These are phyloP conservation scores for Daphoenositta chrysoptera DNA, from an alignment of 2,113 vertebrate genomes.

Conservation along the genomic window DNA sequence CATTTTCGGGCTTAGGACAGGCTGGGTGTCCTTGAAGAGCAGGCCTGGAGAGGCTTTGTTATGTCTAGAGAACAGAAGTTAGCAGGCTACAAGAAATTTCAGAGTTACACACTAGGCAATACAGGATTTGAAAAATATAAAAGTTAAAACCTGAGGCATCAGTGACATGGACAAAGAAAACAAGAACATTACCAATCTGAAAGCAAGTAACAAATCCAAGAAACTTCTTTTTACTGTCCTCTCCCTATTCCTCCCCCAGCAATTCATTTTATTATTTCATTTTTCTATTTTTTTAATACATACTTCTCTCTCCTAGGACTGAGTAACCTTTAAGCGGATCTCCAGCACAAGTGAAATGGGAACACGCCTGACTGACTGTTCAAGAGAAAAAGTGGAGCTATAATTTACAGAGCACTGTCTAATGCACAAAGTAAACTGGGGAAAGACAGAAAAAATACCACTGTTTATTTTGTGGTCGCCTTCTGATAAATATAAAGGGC, in stretches of 20 bases:
- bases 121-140: too few relatives aligned
- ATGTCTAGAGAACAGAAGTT: too few relatives aligned
- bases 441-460: background rate
- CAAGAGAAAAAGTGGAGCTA: background rate
- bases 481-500: background rate
- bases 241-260: background rate
- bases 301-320: background rate
- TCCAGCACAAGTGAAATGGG: background rate
- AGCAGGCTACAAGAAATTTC: too few relatives aligned
- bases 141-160: too few relatives aligned
- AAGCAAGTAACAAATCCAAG: background rate
- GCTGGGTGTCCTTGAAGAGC: too few relatives aligned
- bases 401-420: background rate
- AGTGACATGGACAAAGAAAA: background rate
- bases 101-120: too few relatives aligned
- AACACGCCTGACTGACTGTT: background rate
- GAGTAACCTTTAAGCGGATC: background rate
- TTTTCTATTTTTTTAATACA: background rate
- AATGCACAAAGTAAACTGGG: conserved; percentile 3
- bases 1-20: too few relatives aligned
- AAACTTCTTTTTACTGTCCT: background rate
- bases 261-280: background rate
- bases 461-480: background rate
- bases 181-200: background rate
- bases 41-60: too few relatives aligned